Base-by-base conservation (phyloP, 1,140 invertebrate genomes). In the Pantala flavescens region DNA sequence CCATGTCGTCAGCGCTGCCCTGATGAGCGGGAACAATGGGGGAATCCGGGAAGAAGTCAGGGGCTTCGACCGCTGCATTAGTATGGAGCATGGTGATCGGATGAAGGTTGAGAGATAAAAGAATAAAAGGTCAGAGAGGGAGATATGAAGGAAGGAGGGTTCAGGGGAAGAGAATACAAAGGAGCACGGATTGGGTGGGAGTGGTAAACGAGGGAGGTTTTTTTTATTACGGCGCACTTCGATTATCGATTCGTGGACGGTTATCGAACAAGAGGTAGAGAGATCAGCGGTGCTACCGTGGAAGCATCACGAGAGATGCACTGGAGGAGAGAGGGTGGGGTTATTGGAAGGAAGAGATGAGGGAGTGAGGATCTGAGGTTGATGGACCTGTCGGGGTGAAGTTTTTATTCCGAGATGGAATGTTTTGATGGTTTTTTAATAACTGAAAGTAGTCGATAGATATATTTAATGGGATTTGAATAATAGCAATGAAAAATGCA, bases 71-170 rank as follows among this genome's bases (percentile, higher is more conserved):
- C n/a, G 49, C 16, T 14, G 49, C 49, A 63, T 63, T 63, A 63
- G 49, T 63, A 63, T 63, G 49, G 49, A 63, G 49, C 49, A 63
- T 63, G 49, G 49, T 63, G 49, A 63, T 63, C 49, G 49, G 49
- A 63, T 3, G 12, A 19, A 21, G 49, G 49, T 19, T 3, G 49
- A 63, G 12, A 63, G 49, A 21, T 63, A 63, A 21, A 63, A 5
- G 49, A 63, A 19, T 16, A 63, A 21, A 21, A 21, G 49, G n/a
- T 63, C n/a, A 21, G 49, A 63, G 14, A 21, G 49, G 49, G 49
- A 63, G 49, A 21, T 21, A 63, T 63, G 49, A 63, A 12, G 43
- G 43, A 49, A 49, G n/a, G 49, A 63, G 49, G 16, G 12, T 63
- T 19, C 3, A 63, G 49, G 49, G 49, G 5, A 63, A 63, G 16